Percentiles rank a stretch among this genome's conserved stretches.
Conservation (phyloP, 2,888 invertebrate species). For the Tholera decimalis region DNA sequence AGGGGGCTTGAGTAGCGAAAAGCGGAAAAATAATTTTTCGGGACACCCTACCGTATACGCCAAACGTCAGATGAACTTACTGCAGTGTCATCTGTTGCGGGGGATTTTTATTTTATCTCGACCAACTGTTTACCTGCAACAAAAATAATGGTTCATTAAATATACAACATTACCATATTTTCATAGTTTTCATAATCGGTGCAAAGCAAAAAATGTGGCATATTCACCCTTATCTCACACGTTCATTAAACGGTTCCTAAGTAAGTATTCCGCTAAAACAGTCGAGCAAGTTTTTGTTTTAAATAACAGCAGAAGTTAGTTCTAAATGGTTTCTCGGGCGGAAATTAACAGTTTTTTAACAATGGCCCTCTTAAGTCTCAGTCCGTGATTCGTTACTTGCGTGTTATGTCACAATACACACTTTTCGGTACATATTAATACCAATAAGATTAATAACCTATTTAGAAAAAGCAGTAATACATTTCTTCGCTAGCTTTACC, state of each 20-base stretch:
- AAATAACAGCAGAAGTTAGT: no score
- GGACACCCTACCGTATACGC: neutral
- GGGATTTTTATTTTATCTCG: neutral
- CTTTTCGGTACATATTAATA: constrained; percentile 11
- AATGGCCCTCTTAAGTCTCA: no score
- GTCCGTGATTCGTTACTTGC: constrained; percentile 8
- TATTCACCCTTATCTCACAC: no score
- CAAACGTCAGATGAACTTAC: no score
- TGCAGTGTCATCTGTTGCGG: neutral
- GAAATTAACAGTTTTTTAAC: constrained; percentile 29
- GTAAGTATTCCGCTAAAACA: no score
- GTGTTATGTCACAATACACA: constrained; percentile 17
- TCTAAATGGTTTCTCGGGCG: neutral
- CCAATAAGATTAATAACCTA: constrained; percentile 9
- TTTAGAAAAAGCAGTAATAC: constrained; percentile 2
- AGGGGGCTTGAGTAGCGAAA: no score
- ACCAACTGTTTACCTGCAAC: neutral
- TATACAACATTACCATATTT: neutral
- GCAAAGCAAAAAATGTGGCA: no score
- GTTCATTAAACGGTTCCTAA: no score
- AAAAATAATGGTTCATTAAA: neutral
- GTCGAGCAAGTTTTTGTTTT: no score
- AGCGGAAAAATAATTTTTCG: no score
- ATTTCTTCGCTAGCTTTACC: neutral
- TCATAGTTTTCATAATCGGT: no score